Evolutionary conservation across 2,797 vertebrate genomes (phyloP), one percentile per base, ranked within the genome.

Genomic region (Picus viridis): DNA sequence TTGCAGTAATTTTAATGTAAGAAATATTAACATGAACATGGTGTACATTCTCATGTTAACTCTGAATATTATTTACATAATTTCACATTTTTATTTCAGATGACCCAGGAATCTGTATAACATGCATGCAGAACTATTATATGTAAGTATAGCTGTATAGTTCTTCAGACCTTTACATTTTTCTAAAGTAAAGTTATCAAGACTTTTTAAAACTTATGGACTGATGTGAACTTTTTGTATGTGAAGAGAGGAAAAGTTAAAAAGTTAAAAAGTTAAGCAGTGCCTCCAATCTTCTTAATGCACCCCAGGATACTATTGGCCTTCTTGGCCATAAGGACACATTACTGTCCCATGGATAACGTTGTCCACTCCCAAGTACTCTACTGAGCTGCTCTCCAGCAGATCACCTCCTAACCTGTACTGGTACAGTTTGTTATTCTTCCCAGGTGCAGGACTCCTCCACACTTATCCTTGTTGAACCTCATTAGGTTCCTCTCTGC

Each of bases 91-190:
- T 92, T 65, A 86, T 95, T 94, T 83, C 97, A 99, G 99, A 96
- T 94, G 96, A 98, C 86, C 97, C 98, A 78, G 90, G 76, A 86
- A 94, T 95, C 61, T 99, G 99, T 85, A 91, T 97, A 36, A 97
- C 97, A 36, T 99, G 99, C 95, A 77, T 97, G 93, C 80, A 93
- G 8, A 97, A 95, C 56, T 99, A 98, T 93, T 99, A 99, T 86
- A 97, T 98, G 99, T 99, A 98, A 99, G 99, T 98, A 76, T 34
- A 88, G 11, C 47, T 61, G 97, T 98, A 57, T 26, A 84, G 17
- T 22, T 73, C 12, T 85, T 54, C 26, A 63, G 14, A 14, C 19
- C 19, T 71, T 30, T 73, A 49, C 30, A 34, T 72, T 92, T 64
- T 95, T 95, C 56, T 91, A 39, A 89, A 87, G 58, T 20, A 91